Base-by-base conservation (phyloP, 2,113 vertebrate species). In the Clarias gariepinus region DNA sequence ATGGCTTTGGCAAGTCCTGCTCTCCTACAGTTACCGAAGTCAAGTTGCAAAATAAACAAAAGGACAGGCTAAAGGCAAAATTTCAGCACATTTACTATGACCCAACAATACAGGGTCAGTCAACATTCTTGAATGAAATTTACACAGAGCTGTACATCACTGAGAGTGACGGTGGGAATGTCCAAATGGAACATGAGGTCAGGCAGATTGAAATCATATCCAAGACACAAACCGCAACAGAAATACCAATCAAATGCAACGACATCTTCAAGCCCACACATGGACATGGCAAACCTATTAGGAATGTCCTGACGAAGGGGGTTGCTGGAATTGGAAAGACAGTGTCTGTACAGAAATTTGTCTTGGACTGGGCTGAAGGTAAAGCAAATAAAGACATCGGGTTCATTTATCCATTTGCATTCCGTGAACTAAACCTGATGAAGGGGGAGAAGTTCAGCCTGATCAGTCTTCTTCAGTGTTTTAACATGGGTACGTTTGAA, bases 121-220 rank as follows among this genome's bases (percentile, higher is more conserved):
- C 77, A 11, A 76, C 52, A 3, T 77, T 80, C 18, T 76, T 89
- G 12, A 87, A 81, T 36, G 84, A 89, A 25, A 80, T 89, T 84
- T 89, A 86, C 57, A 87, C 89, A 79, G 89, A 89, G 83, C 89
- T 89, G 11, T 89, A 86, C 84, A 86, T 89, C 74, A 89, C 83
- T 41, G 86, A 89, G 64, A 84, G 88, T 47, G 88, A 85, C 33
- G 63, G 73, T 13, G 83, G 84, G 13, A 76, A 85, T 25, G n/a
- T 85, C 25, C 79, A 53, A 41, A 81, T 82, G 30, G 88, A 89
- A 28, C 88, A 89, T n/a, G 88, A 89, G 18, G 82, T 89, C 25
- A 89, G 85, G 66, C 82, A 87, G 85, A 89, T 89, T 64, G 88
- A 89, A 74, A 84, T 61, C 10, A 21, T 55, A 16, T 85, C 79